These are phyloP conservation scores for Thunnus albacares DNA, from an alignment of 2,797 vertebrate genomes.

Conservation along the genomic window DNA sequence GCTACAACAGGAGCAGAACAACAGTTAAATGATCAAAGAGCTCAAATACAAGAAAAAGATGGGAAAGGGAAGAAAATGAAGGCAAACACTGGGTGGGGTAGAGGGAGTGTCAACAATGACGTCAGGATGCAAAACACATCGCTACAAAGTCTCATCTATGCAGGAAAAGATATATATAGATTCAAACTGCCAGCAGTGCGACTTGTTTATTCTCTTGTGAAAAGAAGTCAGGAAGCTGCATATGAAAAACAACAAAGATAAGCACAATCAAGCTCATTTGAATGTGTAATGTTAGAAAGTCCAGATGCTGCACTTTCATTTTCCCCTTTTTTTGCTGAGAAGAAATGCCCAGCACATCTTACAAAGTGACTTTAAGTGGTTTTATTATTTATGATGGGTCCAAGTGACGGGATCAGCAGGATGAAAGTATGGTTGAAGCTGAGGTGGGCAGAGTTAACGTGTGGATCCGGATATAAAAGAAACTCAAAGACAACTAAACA, in stretches of 20 bases:
- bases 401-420: not conserved
- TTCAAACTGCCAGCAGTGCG: not conserved
- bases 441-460: not conserved
- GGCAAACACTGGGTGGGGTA: not conserved
- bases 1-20: conserved; percentile 61
- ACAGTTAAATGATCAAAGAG: conserved; percentile 7
- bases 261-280: not conserved
- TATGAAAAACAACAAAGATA: not conserved
- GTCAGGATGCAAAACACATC: not conserved
- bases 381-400: not conserved
- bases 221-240: not conserved
- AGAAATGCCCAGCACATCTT: not conserved
- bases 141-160: not conserved
- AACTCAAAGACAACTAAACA: no score
- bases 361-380: not conserved
- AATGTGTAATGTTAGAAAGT: not conserved
- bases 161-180: not conserved
- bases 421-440: not conserved
- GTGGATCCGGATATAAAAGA: not conserved
- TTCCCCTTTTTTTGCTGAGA: not conserved
- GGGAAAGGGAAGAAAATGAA: not conserved
- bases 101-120: not conserved
- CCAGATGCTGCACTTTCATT: not conserved
- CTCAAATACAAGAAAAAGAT: not conserved
- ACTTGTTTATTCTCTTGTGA: not conserved